These are phyloP conservation scores for Peromyscus maniculatus DNA, from an alignment of 2,113 vertebrate species.

Conservation along the genomic window DNA sequence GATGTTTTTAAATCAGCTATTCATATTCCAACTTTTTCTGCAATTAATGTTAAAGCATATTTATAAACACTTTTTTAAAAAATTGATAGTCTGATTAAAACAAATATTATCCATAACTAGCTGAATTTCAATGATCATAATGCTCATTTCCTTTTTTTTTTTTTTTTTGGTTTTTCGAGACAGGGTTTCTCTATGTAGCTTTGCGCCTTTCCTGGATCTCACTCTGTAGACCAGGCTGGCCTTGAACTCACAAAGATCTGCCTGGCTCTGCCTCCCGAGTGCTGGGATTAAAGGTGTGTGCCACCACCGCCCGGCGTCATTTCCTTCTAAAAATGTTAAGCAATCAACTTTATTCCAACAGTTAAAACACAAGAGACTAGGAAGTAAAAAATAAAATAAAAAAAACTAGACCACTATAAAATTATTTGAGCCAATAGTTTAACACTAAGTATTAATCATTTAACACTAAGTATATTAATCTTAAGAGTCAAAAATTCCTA, in stretches of 20 bases:
- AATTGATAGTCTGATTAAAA: constrained; percentile 38
- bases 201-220: no score
- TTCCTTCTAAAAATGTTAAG: constrained; percentile 6
- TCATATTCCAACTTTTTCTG: constrained; percentile 32
- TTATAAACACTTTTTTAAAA: neutral
- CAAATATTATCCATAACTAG: constrained; percentile 4
- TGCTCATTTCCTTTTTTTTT: neutral
- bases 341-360: constrained; percentile 19
- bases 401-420: neutral
- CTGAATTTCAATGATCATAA: constrained; percentile 47
- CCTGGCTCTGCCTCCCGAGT: no score
- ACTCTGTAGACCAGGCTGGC: no score
- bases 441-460: constrained; percentile 22
- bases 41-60: constrained; percentile 34
- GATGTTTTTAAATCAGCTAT: neutral
- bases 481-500: constrained; percentile 31
- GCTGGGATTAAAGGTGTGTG: no score
- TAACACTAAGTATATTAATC: constrained; percentile 14
- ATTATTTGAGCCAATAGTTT: neutral
- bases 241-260: no score
- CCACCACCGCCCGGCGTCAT: no score
- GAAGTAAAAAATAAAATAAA: neutral
- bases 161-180: no score
- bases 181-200: no score
- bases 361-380: neutral